Conservation (phyloP, 2,888 invertebrate genomes). For the Achlya flavicornis region DNA sequence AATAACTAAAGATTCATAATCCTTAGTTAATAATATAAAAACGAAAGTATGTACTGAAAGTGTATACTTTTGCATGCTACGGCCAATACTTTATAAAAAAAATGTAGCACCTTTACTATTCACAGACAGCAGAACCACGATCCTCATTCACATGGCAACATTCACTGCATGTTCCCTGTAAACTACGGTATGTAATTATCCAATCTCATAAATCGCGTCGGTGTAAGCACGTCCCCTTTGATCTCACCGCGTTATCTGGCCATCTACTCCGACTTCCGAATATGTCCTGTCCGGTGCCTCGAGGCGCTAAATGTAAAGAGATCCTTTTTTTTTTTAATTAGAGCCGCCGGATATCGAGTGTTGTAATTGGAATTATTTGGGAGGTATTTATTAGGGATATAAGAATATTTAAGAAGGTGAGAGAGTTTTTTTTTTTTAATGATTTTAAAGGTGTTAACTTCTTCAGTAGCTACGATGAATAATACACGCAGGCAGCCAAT, state of each 20-base stretch:
- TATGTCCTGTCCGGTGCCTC: neutral
- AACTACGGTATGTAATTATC: constrained; percentile 4
- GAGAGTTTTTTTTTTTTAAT: neutral
- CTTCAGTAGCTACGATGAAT: no score
- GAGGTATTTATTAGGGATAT: neutral
- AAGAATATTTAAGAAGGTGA: neutral
- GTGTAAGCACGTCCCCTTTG: constrained; percentile 16
- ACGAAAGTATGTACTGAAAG: no score
- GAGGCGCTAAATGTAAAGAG: constrained; percentile 9
- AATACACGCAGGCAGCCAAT: no score
- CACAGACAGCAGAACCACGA: neutral
- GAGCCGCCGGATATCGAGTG: constrained; percentile 14
- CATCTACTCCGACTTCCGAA: constrained; percentile 16
- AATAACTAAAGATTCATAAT: no score
- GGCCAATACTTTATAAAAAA: no score
- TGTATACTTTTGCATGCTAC: no score
- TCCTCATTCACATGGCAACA: neutral
- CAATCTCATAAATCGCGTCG: neutral
- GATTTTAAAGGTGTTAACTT: no score
- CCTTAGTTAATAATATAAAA: no score
- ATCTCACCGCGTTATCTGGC: constrained; percentile 14
- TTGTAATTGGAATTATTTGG: constrained; percentile 7
- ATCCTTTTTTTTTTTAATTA: constrained; percentile 12
- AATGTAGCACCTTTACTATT: no score
- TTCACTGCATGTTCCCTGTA: neutral